Percentiles rank a stretch among this genome's conserved stretches.
Conservation (phyloP, 2,888 invertebrate genomes). For the Agriotes lineatus region DNA sequence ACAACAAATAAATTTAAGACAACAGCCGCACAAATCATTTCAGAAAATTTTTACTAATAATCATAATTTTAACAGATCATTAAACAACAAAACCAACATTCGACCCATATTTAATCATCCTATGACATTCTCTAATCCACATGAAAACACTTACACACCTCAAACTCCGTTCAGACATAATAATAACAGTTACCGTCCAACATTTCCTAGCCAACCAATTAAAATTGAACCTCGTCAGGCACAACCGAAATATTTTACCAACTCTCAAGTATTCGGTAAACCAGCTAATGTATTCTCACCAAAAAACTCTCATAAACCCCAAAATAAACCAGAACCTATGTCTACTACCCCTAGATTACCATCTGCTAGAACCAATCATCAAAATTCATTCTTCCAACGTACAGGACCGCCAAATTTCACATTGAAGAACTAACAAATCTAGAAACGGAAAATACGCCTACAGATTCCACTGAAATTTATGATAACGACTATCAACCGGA, state of each 20-base stretch:
- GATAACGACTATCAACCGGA: too few species aligned
- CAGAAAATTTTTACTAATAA: too few species aligned
- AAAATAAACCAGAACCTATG: not conserved
- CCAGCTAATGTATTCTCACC: not conserved
- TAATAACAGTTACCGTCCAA: not conserved
- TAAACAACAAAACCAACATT: too few species aligned
- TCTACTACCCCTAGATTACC: not conserved
- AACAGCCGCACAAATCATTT: not conserved
- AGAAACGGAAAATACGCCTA: not conserved
- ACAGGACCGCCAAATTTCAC: not conserved
- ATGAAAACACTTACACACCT: too few species aligned
- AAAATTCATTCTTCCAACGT: not conserved
- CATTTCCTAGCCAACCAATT: slow-evolving; percentile 15
- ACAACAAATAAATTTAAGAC: slow-evolving; percentile 19
- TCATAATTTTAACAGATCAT: too few species aligned
- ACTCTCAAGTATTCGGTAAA: slow-evolving; percentile 23
- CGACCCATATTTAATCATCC: too few species aligned
- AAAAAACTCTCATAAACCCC: not conserved
- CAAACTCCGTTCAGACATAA: too few species aligned
- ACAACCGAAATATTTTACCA: not conserved
- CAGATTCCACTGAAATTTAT: too few species aligned
- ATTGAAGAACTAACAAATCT: too few species aligned
- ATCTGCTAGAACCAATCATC: too few species aligned
- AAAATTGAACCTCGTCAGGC: slow-evolving; percentile 7
- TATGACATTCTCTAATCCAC: too few species aligned